These are phyloP conservation scores for Eupithecia pulchellata DNA, from an alignment of 2,888 invertebrate genomes.

Conservation along the genomic window DNA sequence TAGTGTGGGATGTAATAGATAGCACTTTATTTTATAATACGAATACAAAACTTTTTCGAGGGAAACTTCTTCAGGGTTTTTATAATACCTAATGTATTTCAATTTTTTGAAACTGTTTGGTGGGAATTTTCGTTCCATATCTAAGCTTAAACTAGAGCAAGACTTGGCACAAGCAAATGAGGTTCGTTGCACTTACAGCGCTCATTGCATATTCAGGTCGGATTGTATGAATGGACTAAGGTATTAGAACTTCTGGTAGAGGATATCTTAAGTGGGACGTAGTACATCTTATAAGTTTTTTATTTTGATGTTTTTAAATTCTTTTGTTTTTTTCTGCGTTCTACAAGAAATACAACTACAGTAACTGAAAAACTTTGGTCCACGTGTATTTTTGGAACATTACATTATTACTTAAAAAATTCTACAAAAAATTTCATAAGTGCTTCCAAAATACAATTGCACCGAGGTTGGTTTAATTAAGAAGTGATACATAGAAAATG, in stretches of 20 bases:
- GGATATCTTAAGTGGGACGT: no score
- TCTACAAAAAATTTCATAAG: no score
- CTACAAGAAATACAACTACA: no score
- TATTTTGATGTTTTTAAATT: no score
- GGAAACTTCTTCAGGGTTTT: background rate
- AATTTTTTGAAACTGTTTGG: background rate
- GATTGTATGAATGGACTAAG: constrained; percentile 29
- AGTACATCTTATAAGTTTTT: no score
- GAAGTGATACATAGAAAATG: no score
- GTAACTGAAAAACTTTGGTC: no score
- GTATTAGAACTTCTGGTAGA: background rate
- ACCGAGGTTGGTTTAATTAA: no score
- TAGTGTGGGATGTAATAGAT: constrained; percentile 27
- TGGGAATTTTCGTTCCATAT: background rate
- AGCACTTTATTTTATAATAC: constrained; percentile 32
- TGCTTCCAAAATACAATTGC: no score
- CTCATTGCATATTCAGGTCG: constrained; percentile 30
- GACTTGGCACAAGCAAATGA: constrained; percentile 23
- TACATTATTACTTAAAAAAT: no score
- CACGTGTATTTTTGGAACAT: no score
- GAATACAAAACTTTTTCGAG: background rate
- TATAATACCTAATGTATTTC: background rate
- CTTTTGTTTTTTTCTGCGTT: no score
- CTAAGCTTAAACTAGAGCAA: background rate
- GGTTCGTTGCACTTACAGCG: constrained; percentile 24